These are phyloP conservation scores for Dryocosmus kuriphilus DNA, from an alignment of 2,888 invertebrate species.

Conservation along the genomic window DNA sequence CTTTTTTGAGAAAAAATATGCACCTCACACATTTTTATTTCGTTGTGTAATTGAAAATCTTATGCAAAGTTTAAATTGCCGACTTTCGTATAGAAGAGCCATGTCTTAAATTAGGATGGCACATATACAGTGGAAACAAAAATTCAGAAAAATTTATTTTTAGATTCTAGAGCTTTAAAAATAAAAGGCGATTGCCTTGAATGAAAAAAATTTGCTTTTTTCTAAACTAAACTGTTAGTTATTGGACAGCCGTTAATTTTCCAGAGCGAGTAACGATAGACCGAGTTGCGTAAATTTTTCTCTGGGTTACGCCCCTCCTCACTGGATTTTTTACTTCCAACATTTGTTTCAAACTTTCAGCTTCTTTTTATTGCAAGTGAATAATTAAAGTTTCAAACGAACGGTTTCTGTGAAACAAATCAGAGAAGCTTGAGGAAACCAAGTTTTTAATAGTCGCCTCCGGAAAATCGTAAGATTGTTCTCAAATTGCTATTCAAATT, in stretches of 20 bases:
- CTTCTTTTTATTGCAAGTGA: constrained; percentile 13
- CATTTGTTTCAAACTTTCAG: constrained; percentile 13
- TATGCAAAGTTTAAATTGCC: too few relatives aligned
- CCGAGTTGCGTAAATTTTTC: constrained; percentile 1
- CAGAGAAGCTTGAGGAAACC: background rate
- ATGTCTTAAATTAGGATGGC: too few relatives aligned
- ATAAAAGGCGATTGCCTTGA: background rate
- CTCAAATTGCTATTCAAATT: background rate
- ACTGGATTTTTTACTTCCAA: background rate
- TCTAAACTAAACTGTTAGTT: background rate
- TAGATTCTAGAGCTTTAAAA: background rate
- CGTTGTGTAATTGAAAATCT: too few relatives aligned
- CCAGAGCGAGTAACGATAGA: constrained; percentile 20
- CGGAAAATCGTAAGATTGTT: background rate
- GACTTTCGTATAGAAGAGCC: too few relatives aligned
- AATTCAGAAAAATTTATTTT: background rate
- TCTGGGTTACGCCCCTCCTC: constrained; percentile 5
- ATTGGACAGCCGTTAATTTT: constrained; percentile 16
- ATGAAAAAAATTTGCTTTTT: too few relatives aligned
- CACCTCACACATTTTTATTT: too few relatives aligned
- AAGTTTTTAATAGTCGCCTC: background rate
- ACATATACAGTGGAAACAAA: too few relatives aligned
- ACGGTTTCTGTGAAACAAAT: background rate
- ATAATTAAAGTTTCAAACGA: constrained; percentile 5
- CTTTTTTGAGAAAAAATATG: constrained; percentile 7